These are phyloP conservation scores for Bagarius yarrelli DNA, from an alignment of 2,113 vertebrate species.

Conservation along the genomic window DNA sequence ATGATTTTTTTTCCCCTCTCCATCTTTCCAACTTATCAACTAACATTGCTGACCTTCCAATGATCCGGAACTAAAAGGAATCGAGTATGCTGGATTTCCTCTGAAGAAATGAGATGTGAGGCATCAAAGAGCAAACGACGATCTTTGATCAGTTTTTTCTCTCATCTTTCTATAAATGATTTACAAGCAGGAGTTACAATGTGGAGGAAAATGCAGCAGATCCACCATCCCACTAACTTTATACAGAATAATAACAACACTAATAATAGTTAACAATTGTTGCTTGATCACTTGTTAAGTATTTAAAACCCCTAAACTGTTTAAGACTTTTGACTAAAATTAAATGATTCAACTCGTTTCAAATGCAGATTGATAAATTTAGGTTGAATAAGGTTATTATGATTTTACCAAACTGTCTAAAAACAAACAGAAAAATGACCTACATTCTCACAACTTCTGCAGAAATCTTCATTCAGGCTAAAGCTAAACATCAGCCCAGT, in stretches of 20 bases:
- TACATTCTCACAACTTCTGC: neutral
- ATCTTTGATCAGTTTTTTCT: slow-evolving; percentile 58
- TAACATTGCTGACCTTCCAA: slow-evolving; percentile 18
- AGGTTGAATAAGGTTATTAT: neutral
- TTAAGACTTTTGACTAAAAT: neutral
- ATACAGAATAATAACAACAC: neutral
- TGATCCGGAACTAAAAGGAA: slow-evolving; percentile 20
- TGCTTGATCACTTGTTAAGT: neutral
- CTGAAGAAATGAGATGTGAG: slow-evolving; percentile 56
- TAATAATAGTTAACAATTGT: neutral
- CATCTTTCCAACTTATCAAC: neutral
- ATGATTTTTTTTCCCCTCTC: slow-evolving; percentile 11
- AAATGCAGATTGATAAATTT: neutral
- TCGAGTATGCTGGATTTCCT: slow-evolving; percentile 21
- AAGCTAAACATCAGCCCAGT: neutral
- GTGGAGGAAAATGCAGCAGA: slow-evolving; percentile 44
- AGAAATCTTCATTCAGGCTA: neutral
- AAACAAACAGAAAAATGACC: neutral
- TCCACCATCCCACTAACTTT: neutral
- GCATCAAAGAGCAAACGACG: slow-evolving; percentile 56
- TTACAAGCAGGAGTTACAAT: slow-evolving; percentile 18
- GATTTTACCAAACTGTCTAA: neutral
- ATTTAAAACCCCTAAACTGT: neutral
- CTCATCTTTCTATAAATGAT: slow-evolving; percentile 30
- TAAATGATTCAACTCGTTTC: neutral